Base-by-base conservation (phyloP, 1,140 invertebrate genomes). In the Nasonia vitripennis region DNA sequence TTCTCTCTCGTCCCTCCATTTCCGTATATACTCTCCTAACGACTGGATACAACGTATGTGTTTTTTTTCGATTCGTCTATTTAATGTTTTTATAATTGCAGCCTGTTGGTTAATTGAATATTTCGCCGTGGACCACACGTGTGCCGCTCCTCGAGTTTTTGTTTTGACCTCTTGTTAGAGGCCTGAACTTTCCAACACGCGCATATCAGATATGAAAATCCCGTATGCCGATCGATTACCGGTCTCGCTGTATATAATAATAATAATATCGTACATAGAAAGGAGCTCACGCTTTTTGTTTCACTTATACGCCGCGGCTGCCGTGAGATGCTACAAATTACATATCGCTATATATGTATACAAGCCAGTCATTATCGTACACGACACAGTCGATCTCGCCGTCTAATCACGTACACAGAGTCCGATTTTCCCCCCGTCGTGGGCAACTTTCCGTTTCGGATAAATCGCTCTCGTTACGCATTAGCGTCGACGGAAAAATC, bases 81-180 rank as follows among this genome's bases (percentile, higher is more conserved):
- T n/a, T 62, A 62, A 62, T 62, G 55, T 62, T 62, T 62, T 62
- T 62, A 62, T 62, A 62, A 62, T 62, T 62, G 55, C 55, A 62
- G 55, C 17, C 55, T n/a, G 14, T 20, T n/a, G 17, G 55, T n/a
- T 62, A 62, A 62, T 62, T 62, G 55, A 62, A 62, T 62, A 62
- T 62, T 62, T 62, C 55, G 17, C 20, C n/a, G 10, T 45, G 55
- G 55, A 62, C 55, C 55, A 62, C 55, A 62, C 55, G 55, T 62
- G 17, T 17, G 55, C 55, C 2, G 14, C 17, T 5, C 20, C 14
- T 6, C 1, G 10, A 2, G 10, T 51, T n/a, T 62, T n/a, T 62
- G 55, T 20, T 62, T 17, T 62, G 17, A 20, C 55, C 20, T 62
- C 55, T 62, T 17, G 55, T n/a, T 62, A 62, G 55, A 62, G 55